Evolutionary conservation across 2,888 invertebrate species (phyloP).

Genomic region (Harpalus rufipes): DNA sequence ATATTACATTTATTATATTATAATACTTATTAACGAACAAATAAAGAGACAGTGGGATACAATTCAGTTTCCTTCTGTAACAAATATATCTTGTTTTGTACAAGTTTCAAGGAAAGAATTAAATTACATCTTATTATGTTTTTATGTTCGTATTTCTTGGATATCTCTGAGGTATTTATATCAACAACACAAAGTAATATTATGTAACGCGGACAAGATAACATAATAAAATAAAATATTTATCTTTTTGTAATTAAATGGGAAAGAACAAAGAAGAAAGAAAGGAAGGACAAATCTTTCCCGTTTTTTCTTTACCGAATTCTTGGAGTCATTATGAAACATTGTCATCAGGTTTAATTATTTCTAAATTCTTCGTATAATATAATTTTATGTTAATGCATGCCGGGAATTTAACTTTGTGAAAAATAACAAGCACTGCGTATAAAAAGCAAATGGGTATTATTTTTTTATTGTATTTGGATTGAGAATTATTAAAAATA

Average conservation of each 20-base stretch:
- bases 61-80: background rate
- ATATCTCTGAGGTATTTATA: background rate
- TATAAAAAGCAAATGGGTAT: background rate
- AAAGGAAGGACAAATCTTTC: background rate
- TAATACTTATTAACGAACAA: too few species aligned
- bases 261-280: background rate
- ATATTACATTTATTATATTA: too few species aligned
- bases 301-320: background rate
- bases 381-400: background rate
- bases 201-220: background rate
- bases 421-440: background rate
- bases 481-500: too few species aligned
- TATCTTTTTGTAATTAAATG: background rate
- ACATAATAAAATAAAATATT: slow-evolving; percentile 2
- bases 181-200: background rate
- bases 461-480: too few species aligned
- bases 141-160: background rate
- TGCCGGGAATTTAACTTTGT: background rate
- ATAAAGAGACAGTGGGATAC: too few species aligned
- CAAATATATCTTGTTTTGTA: background rate
- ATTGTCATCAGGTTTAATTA: background rate
- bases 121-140: background rate
- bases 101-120: background rate
- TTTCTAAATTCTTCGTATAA: background rate
- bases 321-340: background rate